phyloP scores from a whole-genome alignment of 2,113 vertebrate genomes.

The Neodontobutis hainanensis region DNA sequence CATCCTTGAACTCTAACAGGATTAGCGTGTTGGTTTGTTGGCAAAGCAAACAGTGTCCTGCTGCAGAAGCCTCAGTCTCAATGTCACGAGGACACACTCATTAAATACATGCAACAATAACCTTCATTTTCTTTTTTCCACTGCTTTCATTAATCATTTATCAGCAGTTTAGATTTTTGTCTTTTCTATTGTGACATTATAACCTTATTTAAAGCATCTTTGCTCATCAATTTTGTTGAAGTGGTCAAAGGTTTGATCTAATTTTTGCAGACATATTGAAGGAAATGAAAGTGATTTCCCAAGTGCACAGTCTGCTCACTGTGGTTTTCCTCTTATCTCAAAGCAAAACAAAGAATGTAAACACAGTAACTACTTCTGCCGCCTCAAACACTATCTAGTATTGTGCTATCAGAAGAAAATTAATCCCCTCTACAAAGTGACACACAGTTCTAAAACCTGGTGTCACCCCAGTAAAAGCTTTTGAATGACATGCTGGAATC shows the following conservation, averaged over 20 bases:
- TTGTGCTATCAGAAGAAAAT: neutral
- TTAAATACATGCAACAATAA: neutral
- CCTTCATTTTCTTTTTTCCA: neutral
- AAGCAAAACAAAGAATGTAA: neutral
- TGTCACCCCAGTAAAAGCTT: neutral
- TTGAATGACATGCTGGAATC: conserved; percentile 2
- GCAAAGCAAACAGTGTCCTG: conserved; percentile 64
- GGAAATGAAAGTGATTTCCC: neutral
- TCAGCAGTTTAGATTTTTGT: too few species aligned
- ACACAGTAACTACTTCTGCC: neutral
- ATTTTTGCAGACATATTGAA: neutral
- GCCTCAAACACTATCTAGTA: neutral
- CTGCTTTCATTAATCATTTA: neutral
- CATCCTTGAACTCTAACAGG: conserved; percentile 57
- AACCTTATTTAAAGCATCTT: too few species aligned
- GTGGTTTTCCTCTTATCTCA: conserved; percentile 1
- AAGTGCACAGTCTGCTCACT: neutral
- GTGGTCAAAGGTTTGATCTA: neutral
- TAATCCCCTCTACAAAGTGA: neutral
- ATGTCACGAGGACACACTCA: conserved; percentile 49
- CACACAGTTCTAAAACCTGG: neutral
- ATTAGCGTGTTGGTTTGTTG: conserved; percentile 67
- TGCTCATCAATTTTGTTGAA: too few species aligned
- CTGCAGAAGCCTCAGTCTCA: conserved; percentile 34
- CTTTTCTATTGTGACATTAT: too few species aligned